Evolutionary conservation across 1,140 invertebrate species (phyloP), one percentile per base, ranked within the genome.

Genomic region (Chironomus tepperi): DNA sequence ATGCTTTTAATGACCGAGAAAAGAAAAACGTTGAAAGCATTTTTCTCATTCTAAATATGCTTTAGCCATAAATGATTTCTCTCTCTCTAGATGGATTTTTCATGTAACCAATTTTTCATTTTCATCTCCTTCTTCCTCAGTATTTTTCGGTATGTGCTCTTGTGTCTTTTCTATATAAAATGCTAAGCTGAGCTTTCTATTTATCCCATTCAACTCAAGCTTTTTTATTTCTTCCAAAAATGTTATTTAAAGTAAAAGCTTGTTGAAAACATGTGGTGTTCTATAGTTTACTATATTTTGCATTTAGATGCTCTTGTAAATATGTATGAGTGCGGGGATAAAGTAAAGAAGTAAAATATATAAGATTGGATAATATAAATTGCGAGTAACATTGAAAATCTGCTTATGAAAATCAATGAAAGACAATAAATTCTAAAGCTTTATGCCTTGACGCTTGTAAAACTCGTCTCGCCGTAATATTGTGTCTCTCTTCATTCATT

Each of bases 341-440:
- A 70, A 18, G n/a, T 18, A 3, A n/a, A 57, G 47, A 12, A 57
- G 12, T 12, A 12, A 57, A 15, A 12, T n/a, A 57, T 8, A 57
- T 57, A n/a, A 57, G 47, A 57, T 57, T 57, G 47, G 47, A 57
- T 57, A 12, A n/a, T n/a, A 57, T 57, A 57, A 57, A 57, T 57
- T 57, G 47, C 15, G 47, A n/a, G 65, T 18, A 70, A 70, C 16
- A 70, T 70, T 70, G 16, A 70, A 70, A 70, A 19, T 21, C 65
- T 70, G 47, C 47, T 70, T 70, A 70, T 70, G 65, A 70, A 70
- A 70, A 70, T 70, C 65, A 70, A 70, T 70, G 65, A 70, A 70
- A 70, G 65, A 70, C 65, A 70, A 70, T 70, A 70, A 70, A 70
- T 70, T 18, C 19, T 10, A 70, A 21, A 21, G 65, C 65, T 18